phyloP scores from a whole-genome alignment of 2,113 vertebrate species.

The Sylvicapra grimmia region DNA sequence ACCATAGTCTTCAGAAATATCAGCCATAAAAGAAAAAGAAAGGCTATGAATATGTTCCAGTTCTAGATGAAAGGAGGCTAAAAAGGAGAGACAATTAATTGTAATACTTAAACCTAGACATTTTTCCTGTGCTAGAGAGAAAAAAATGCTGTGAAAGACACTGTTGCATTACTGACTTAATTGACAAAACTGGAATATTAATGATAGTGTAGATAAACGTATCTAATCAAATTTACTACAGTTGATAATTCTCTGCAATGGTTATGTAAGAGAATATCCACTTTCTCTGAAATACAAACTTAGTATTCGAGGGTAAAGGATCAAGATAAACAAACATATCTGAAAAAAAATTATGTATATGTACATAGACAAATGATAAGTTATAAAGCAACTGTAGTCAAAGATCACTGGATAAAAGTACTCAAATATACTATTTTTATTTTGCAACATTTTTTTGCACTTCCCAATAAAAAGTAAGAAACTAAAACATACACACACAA shows the following conservation, averaged over 20 bases:
- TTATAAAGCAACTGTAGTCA: background rate
- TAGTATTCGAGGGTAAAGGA: background rate
- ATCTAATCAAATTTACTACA: background rate
- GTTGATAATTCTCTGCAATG: background rate
- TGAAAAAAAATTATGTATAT: background rate
- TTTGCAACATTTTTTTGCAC: background rate
- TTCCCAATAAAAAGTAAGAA: slow-evolving; percentile 19
- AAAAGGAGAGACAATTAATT: background rate
- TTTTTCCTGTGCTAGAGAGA: background rate
- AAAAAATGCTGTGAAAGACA: background rate
- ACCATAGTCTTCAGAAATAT: background rate
- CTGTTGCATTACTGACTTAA: background rate
- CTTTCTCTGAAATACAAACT: background rate
- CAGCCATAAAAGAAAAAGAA: background rate
- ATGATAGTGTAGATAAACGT: background rate
- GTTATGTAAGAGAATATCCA: background rate
- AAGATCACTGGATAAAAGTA: background rate
- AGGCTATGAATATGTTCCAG: background rate
- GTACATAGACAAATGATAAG: background rate
- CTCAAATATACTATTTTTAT: background rate
- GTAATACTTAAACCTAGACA: background rate
- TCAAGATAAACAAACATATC: background rate
- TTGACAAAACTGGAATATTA: background rate
- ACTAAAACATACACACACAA: background rate
- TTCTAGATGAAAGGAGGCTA: slow-evolving; percentile 10